Conservation (phyloP, 2,113 vertebrate species). For the Gnathonemus longibarbis region DNA sequence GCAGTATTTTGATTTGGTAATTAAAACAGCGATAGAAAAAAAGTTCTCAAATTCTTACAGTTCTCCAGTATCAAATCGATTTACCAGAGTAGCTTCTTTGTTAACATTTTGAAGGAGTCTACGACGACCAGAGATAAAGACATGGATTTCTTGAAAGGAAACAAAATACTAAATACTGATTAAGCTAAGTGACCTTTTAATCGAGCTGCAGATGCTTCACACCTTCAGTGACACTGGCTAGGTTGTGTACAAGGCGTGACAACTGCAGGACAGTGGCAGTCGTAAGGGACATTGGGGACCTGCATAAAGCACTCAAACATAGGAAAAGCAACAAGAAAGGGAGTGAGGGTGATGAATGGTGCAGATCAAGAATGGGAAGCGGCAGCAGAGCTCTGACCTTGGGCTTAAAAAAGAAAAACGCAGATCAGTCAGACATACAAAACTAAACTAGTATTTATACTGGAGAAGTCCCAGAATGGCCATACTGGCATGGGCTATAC, state of each 20-base stretch:
- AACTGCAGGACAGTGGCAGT: background rate
- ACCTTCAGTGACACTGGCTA: background rate
- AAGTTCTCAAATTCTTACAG: background rate
- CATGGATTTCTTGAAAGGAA: background rate
- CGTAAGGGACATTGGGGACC: background rate
- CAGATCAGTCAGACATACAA: background rate
- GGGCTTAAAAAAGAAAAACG: background rate
- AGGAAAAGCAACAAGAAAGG: too few relatives aligned
- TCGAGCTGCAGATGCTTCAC: background rate
- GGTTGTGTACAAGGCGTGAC: background rate
- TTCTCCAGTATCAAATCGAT: background rate
- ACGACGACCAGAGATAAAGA: background rate
- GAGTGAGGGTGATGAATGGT: slow-evolving; percentile 43
- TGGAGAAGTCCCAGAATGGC: background rate
- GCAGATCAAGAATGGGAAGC: slow-evolving; percentile 34
- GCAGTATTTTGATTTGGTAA: background rate
- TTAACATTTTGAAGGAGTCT: background rate
- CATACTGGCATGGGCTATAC: too few relatives aligned
- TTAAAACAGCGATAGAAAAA: background rate
- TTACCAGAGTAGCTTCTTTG: background rate
- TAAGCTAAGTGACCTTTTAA: background rate
- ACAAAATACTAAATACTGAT: background rate
- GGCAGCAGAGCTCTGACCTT: slow-evolving; percentile 34
- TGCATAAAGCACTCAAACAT: background rate
- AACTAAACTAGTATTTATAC: background rate